Evolutionary conservation across 2,797 vertebrate species (phyloP), one percentile per base, ranked within the genome.

Genomic region (Onychomys arenicola): DNA sequence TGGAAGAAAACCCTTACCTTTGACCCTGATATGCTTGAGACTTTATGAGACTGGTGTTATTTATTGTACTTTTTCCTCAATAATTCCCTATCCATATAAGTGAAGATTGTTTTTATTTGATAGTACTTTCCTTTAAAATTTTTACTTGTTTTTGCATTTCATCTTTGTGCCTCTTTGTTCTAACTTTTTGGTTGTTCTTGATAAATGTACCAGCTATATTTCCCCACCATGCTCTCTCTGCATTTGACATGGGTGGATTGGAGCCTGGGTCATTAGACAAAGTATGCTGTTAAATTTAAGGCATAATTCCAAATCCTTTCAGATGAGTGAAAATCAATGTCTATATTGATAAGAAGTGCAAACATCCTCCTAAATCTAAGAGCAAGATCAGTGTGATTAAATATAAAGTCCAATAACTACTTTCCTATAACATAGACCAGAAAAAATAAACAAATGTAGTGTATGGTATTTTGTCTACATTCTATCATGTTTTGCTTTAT

Each of bases 221-320:
- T 90, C 10, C 12, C n/a, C 40, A 12, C 9, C 2, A 65, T 43
- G 25, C 67, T 12, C 34, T 87, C 34, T 87, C 8, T 82, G 23
- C 0, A 57, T 49, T 75, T 63, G 27, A 57, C 21, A 6, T 3
- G 8, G 32, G 14, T 81, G 0, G 16, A 57, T 80, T 32, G 32
- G 59, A 89, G 6, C 2, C 16, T n/a, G 21, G 2, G 12, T 49
- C 40, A 77, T 91, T 61, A 89, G 29, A 40, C 12, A 88, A 0
- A 61, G 55, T 34, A 61, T 25, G 0, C 11, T 80, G 16, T 88
- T 84, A 40, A 87, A 76, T 59, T 88, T 80, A 61, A 59, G 85
- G 86, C 5, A 43, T 19, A 55, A 77, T 91, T 95, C 23, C 52
- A 59, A 34, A 93, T 96, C 23, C 34, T 92, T 85, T 69, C 49